These are phyloP conservation scores for Petrocephalus schoutedeni DNA, from an alignment of 2,797 vertebrate species.

Conservation along the genomic window DNA sequence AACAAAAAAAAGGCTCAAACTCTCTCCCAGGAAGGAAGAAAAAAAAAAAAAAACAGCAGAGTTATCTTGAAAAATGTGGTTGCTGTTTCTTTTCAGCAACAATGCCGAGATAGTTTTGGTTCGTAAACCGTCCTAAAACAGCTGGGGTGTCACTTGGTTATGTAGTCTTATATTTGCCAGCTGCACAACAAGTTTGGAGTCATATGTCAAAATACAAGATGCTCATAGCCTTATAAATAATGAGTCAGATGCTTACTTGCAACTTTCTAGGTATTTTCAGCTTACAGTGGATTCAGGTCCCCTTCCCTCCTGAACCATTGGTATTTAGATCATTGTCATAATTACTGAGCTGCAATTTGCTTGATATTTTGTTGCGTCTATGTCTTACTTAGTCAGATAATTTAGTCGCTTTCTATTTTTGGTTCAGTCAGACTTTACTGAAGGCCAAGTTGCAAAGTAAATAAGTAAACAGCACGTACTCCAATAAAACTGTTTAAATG, in stretches of 20 bases:
- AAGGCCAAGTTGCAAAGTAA: neutral
- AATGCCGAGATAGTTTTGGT: neutral
- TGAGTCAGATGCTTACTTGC: neutral
- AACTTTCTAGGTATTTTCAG: neutral
- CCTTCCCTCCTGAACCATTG: neutral
- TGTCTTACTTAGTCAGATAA: neutral
- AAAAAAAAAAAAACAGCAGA: neutral
- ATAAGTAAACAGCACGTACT: neutral
- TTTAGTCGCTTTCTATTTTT: neutral
- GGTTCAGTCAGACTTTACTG: neutral
- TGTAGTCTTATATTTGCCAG: neutral
- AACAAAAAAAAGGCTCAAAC: conserved; percentile 13
- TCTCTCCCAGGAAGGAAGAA: conserved; percentile 11
- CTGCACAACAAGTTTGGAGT: neutral
- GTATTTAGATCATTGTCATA: neutral
- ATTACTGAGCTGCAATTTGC: conserved; percentile 1
- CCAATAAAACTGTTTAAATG: neutral
- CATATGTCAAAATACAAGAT: neutral
- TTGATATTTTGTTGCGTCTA: neutral
- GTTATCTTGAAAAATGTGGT: conserved; percentile 18
- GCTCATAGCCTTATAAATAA: neutral
- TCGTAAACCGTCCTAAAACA: neutral
- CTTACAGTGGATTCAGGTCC: neutral
- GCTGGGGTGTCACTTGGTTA: neutral
- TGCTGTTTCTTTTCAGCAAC: neutral